phyloP scores from a whole-genome alignment of 2,888 invertebrate genomes.

The Morinoia aosen region DNA sequence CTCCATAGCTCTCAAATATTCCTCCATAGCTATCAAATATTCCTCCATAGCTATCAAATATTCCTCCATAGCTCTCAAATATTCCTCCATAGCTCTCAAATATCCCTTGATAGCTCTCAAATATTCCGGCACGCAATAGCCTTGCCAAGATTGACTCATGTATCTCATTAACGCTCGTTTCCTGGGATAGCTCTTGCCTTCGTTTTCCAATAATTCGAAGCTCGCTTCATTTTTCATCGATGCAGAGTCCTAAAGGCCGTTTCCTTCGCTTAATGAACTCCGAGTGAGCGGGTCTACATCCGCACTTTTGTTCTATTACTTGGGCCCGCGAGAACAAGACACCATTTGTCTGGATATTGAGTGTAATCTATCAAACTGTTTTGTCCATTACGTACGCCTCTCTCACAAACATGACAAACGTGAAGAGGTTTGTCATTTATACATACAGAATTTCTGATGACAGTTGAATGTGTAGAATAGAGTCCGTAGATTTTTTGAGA shows the following conservation, averaged over 20 bases:
- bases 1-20: too few relatives aligned
- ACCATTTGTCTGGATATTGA: background rate
- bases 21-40: too few relatives aligned
- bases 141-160: background rate
- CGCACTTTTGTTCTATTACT: background rate
- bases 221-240: background rate
- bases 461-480: too few relatives aligned
- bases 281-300: background rate
- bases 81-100: too few relatives aligned
- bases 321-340: background rate
- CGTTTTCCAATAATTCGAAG: constrained; percentile 2
- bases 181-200: background rate
- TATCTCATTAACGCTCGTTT: background rate
- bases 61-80: too few relatives aligned
- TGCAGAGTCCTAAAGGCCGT: background rate
- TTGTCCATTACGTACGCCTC: background rate
- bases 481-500: too few relatives aligned
- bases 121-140: too few relatives aligned
- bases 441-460: too few relatives aligned
- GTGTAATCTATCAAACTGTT: background rate
- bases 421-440: too few relatives aligned
- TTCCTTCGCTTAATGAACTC: background rate
- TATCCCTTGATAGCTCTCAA: too few relatives aligned
- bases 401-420: too few relatives aligned
- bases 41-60: too few relatives aligned